These are phyloP conservation scores for Goniozus legneri DNA, from an alignment of 1,140 invertebrate species.

Conservation along the genomic window DNA sequence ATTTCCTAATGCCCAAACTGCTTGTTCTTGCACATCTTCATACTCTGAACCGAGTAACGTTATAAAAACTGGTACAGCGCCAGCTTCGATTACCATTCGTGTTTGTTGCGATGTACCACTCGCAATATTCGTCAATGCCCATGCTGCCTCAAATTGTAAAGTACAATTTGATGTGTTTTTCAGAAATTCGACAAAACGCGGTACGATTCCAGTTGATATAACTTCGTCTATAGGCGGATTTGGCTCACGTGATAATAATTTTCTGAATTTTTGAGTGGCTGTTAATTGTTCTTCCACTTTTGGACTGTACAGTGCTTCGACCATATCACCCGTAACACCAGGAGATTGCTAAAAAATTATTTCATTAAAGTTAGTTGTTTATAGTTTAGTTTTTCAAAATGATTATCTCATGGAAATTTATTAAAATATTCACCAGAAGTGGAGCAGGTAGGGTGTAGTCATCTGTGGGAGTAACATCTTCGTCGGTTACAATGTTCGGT, in stretches of 20 bases:
- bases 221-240: conserved; percentile 99
- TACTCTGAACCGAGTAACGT: conserved; percentile 73
- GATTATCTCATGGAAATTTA: conserved; percentile 5
- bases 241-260: conserved; percentile 90
- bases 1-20: conserved; percentile 95
- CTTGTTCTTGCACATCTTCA: conserved; percentile 94
- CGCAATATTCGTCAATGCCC: conserved; percentile 97
- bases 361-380: neutral
- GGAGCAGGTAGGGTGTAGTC: conserved; percentile 33
- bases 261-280: conserved; percentile 93
- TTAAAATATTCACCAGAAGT: conserved; percentile 27
- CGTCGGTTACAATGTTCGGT: conserved; percentile 50
- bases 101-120: conserved; percentile 95
- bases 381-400: conserved; percentile 14
- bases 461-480: conserved; percentile 49
- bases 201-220: conserved; percentile 94
- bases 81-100: conserved; percentile 87
- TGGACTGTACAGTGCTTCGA: conserved; percentile 77
- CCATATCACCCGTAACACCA: conserved; percentile 75
- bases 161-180: conserved; percentile 79
- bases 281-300: conserved; percentile 77
- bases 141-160: conserved; percentile 96
- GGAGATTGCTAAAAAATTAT: conserved; percentile 35
- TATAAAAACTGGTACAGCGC: conserved; percentile 91
- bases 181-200: conserved; percentile 92